A percentile compares a stretch with the other conserved stretches of the same genome.
Evolutionary conservation across 2,113 vertebrate genomes (phyloP).

Genomic region (Hippocampus comes): DNA sequence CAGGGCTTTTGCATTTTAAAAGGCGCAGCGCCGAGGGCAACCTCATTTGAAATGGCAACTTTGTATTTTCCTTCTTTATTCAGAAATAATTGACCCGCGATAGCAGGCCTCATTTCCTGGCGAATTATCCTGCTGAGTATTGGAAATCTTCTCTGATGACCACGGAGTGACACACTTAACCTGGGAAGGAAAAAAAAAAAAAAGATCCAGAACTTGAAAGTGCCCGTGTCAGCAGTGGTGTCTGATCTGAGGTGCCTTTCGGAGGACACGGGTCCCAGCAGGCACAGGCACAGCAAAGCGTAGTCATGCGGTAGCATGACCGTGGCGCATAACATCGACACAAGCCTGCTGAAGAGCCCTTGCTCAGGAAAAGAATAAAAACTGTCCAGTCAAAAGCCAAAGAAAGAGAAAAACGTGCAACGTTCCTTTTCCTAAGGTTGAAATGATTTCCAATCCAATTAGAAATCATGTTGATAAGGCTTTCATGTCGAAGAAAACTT

Average conservation of each 20-base stretch:
- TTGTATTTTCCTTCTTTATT: constrained; percentile 1
- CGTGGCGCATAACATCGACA: background rate
- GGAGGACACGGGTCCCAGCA: no score
- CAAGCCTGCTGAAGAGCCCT: background rate
- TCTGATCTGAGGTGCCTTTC: background rate
- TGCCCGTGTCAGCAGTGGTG: background rate
- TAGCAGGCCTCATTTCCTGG: background rate
- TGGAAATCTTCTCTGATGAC: background rate
- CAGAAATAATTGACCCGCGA: background rate
- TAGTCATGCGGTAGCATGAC: background rate
- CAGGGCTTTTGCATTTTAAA: constrained; percentile 4
- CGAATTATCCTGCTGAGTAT: background rate
- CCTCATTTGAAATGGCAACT: background rate
- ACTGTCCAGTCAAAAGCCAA: background rate
- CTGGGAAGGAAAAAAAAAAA: background rate
- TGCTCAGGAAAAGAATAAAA: background rate
- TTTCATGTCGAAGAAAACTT: no score
- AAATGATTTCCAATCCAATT: background rate
- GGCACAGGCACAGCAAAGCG: background rate
- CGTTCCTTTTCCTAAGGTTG: background rate
- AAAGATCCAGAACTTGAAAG: background rate
- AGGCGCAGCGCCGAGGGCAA: constrained; percentile 3
- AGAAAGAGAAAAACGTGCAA: background rate
- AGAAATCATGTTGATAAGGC: no score
- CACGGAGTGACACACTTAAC: background rate